Percentiles rank a stretch among this genome's conserved stretches.
Evolutionary conservation across 1,140 invertebrate genomes (phyloP).

Genomic region (Drosophila ambigua): DNA sequence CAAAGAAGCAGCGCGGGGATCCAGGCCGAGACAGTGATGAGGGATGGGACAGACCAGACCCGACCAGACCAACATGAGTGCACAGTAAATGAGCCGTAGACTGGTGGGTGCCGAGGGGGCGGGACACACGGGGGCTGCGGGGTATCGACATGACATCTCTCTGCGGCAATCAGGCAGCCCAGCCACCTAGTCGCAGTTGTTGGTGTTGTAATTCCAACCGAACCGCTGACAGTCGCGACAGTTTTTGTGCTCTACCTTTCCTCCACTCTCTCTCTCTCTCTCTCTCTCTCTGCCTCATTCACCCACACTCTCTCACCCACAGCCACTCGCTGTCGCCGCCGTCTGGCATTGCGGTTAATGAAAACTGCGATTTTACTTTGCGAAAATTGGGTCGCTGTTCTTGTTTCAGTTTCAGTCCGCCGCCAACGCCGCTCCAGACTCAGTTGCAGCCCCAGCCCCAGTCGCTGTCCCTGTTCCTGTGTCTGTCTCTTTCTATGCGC

Average conservation of each 20-base stretch:
- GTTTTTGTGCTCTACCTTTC: constrained; percentile 28
- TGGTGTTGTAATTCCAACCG: constrained; percentile 42
- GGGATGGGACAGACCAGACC: constrained; percentile 4
- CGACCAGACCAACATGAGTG: constrained; percentile 15
- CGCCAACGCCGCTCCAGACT: too few species aligned
- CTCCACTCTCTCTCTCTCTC: constrained; percentile 1
- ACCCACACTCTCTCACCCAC: not conserved
- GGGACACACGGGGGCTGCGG: not conserved
- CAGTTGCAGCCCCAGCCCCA: constrained; percentile 5
- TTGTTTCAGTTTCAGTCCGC: constrained; percentile 40
- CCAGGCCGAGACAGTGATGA: not conserved
- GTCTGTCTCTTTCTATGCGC: constrained; percentile 9
- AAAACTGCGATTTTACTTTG: constrained; percentile 74
- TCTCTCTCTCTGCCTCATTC: too few species aligned
- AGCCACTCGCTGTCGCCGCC: constrained; percentile 18
- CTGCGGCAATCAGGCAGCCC: constrained; percentile 43
- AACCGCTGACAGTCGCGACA: constrained; percentile 60
- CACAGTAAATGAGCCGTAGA: constrained; percentile 26
- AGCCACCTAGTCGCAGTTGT: constrained; percentile 26
- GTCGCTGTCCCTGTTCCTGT: constrained; percentile 7
- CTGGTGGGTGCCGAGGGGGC: too few species aligned
- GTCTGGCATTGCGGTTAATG: constrained; percentile 73
- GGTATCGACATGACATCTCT: constrained; percentile 44
- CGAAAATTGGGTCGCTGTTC: constrained; percentile 68
- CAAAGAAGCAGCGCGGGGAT: constrained; percentile 34